Conservation (phyloP, 2,113 vertebrate species). For the Odobenus rosmarus region DNA sequence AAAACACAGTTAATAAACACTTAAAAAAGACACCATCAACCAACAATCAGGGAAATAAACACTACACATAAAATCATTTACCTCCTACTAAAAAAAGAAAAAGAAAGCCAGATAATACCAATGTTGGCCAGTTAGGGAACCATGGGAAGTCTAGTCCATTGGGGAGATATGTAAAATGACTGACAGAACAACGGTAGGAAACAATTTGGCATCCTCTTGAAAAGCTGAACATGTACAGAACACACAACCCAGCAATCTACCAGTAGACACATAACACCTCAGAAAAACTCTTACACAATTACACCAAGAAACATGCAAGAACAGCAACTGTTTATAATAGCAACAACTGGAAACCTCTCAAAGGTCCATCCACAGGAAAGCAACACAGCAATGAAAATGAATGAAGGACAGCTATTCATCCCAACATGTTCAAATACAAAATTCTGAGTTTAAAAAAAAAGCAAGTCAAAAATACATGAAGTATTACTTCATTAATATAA, state of each 20-base stretch:
- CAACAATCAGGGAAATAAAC: background rate
- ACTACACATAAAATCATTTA: conserved; percentile 16
- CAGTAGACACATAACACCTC: background rate
- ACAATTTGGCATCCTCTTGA: background rate
- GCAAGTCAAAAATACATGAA: background rate
- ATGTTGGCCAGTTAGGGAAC: background rate
- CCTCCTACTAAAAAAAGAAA: background rate
- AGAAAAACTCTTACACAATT: background rate
- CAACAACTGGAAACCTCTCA: background rate
- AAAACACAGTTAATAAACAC: conserved; percentile 12
- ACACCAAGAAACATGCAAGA: background rate
- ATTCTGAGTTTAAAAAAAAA: background rate
- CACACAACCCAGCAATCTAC: background rate
- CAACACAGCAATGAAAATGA: background rate
- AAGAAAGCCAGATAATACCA: background rate
- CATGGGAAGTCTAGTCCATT: background rate
- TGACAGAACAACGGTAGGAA: background rate
- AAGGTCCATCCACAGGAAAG: background rate
- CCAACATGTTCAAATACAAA: background rate
- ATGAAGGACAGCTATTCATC: background rate
- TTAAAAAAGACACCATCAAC: background rate
- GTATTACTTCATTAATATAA: background rate
- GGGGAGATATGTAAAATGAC: background rate
- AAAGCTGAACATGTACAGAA: background rate
- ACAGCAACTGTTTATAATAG: background rate